These are phyloP conservation scores for Mellivora capensis DNA, from an alignment of 2,113 vertebrate genomes.

Conservation along the genomic window DNA sequence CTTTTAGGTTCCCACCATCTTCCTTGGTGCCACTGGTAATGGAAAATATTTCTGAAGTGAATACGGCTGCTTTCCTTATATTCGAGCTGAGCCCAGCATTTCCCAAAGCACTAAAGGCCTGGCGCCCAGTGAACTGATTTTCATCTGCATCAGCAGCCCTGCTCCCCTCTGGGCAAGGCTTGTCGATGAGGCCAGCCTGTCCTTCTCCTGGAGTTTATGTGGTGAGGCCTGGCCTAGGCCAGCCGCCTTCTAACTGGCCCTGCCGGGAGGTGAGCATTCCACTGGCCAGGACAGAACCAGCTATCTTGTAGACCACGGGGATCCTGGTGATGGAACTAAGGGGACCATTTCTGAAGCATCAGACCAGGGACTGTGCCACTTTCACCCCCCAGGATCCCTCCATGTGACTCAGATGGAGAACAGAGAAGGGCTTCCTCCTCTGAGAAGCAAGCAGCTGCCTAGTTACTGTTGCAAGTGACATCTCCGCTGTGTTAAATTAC, in stretches of 20 bases:
- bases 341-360: neutral
- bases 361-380: neutral
- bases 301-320: neutral
- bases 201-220: neutral
- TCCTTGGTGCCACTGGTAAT: neutral
- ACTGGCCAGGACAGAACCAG: neutral
- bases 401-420: neutral
- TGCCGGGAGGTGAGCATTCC: neutral
- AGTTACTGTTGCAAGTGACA: conserved; percentile 82
- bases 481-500: conserved; percentile 94
- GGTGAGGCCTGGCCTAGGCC: neutral
- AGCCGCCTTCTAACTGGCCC: neutral
- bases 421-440: conserved; percentile 60
- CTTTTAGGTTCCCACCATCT: neutral
- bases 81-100: neutral
- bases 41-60: neutral
- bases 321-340: neutral
- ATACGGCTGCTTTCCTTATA: neutral
- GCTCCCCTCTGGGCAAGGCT: neutral
- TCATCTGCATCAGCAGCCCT: neutral
- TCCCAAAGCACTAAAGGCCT: neutral
- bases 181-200: neutral
- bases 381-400: neutral
- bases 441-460: conserved; percentile 69
- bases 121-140: neutral